Evolutionary conservation across 2,113 vertebrate species (phyloP).

Genomic region (Pluvianellus socialis): DNA sequence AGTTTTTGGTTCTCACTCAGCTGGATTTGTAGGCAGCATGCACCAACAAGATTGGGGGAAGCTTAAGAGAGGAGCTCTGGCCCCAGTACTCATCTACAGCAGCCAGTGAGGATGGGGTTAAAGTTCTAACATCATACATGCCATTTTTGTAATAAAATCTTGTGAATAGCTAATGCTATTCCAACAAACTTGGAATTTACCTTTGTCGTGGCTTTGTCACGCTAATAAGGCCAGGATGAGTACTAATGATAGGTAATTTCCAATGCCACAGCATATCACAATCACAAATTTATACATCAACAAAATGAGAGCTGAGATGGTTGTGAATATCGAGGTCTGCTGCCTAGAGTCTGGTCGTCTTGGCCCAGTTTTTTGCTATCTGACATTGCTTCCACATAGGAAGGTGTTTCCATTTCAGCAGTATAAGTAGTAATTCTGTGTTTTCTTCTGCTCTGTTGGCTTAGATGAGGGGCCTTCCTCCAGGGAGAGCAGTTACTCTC

Average conservation of each 20-base stretch:
- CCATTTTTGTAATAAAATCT: background rate
- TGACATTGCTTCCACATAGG: background rate
- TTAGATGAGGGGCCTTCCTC: background rate
- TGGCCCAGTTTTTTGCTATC: background rate
- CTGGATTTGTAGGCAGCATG: background rate
- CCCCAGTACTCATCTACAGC: background rate
- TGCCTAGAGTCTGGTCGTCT: background rate
- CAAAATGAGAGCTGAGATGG: background rate
- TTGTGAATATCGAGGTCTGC: background rate
- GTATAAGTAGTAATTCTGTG: background rate
- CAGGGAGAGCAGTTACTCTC: background rate
- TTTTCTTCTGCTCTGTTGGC: background rate
- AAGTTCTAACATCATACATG: background rate
- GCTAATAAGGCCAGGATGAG: background rate
- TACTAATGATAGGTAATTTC: background rate
- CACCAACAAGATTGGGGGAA: too few species aligned
- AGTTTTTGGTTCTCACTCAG: background rate
- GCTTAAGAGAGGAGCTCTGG: background rate
- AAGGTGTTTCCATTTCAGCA: background rate
- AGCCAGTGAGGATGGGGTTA: background rate
- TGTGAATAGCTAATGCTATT: background rate
- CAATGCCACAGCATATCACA: background rate
- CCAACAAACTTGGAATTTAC: background rate
- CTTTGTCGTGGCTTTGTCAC: background rate
- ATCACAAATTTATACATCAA: background rate